These are phyloP conservation scores for Pristiophorus japonicus DNA, from an alignment of 2,113 vertebrate genomes.

Conservation along the genomic window DNA sequence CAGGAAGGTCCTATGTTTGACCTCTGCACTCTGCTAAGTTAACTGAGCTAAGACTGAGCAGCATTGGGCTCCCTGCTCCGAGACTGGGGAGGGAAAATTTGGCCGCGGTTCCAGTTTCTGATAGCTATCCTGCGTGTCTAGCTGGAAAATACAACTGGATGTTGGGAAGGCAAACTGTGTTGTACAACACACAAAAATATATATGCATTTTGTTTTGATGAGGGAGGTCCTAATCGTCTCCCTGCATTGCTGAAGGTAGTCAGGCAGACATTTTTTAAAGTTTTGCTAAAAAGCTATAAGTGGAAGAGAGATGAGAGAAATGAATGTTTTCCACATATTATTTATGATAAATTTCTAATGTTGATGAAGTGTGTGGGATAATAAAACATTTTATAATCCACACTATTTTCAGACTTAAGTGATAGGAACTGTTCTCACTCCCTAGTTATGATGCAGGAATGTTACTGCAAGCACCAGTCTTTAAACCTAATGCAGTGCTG, in stretches of 20 bases:
- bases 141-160: neutral
- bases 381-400: neutral
- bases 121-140: neutral
- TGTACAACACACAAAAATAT: neutral
- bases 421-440: neutral
- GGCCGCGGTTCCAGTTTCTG: neutral
- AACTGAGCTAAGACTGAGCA: too few relatives aligned
- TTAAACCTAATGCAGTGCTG: slow-evolving; percentile 49
- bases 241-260: neutral
- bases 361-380: neutral
- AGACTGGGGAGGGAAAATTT: neutral
- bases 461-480: slow-evolving; percentile 32
- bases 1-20: too few relatives aligned
- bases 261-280: neutral
- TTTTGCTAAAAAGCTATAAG: neutral
- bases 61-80: too few relatives aligned
- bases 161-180: neutral
- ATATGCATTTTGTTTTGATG: neutral
- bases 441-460: neutral
- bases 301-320: neutral
- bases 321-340: neutral
- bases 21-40: too few relatives aligned
- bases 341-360: neutral
- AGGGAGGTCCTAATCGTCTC: neutral
- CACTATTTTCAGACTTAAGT: neutral